Evolutionary conservation across 2,888 invertebrate genomes (phyloP), one percentile per base, ranked within the genome.

Genomic region (Machimus rusticus): DNA sequence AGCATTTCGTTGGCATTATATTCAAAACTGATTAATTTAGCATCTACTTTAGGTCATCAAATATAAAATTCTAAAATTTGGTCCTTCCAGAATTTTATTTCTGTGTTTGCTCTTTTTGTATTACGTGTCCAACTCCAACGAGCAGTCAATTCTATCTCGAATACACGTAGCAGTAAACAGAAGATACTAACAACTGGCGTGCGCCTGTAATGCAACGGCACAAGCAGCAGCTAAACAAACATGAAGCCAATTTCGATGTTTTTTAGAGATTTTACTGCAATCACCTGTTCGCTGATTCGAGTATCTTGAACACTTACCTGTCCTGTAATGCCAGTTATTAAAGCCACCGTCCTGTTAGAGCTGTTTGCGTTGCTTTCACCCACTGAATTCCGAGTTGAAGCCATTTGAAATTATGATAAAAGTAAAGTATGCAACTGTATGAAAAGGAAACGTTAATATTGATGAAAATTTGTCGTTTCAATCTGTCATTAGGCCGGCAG

Each of bases 301-400:
- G 43, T 0, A 4, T 4, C 12, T 46, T 0, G 43, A 46, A 46
- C 12, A 91, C 92, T 92, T 94, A 99, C 99, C 95, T 99, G 99
- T 51, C 99, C 99, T 66, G 98, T 98, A 88, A 99, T 99, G 89
- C 99, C 99, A 88, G 99, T 99, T 91, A 99, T 97, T 87, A 99
- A 93, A 14, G 99, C 99, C 81, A 98, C 94, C 93, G 95, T 96
- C 90, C 92, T 93, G 23, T 34, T 6, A 14, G 46, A 14, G 12
- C 66, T 66, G 9, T 12, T 66, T 14, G 39, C 31, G 19, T 86
- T 74, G 9, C 31, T 51, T 31, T 12, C 51, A 51, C 31, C 74
- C 5, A 34, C 23, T 55, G 82, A 57, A 55, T 16, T 34, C 16
- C 37, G 6, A n/a, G 16, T 51, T 16, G 82, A 31, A 23, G 82